Percentiles rank a stretch among this genome's conserved stretches.
phyloP scores from a whole-genome alignment of 1,140 invertebrate genomes.

The Eueides isabella region DNA sequence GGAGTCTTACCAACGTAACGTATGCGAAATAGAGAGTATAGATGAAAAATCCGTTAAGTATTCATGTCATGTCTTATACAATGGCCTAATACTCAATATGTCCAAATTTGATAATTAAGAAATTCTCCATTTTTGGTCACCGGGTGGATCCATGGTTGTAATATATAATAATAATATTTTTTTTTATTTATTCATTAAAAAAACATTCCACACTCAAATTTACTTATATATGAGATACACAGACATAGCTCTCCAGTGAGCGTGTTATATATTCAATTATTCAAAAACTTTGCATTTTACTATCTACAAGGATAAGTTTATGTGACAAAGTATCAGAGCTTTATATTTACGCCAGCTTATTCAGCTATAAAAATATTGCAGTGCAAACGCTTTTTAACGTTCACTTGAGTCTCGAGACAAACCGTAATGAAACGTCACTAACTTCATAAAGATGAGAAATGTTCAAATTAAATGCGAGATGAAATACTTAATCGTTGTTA shows the following conservation, averaged over 20 bases:
- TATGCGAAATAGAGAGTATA: too few species aligned
- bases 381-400: neutral
- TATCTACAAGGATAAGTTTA: neutral
- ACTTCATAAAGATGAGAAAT: slow-evolving; percentile 1
- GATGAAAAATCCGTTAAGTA: too few species aligned
- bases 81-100: too few species aligned
- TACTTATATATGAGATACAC: too few species aligned
- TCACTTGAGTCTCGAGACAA: neutral
- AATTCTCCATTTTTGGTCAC: too few species aligned
- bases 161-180: too few species aligned
- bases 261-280: slow-evolving; percentile 9
- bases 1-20: too few species aligned
- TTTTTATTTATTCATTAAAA: too few species aligned
- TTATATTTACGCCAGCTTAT: neutral
- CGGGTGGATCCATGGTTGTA: too few species aligned
- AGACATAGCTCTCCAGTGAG: neutral
- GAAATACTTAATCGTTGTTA: neutral
- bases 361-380: slow-evolving; percentile 2
- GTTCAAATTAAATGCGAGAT: slow-evolving; percentile 1
- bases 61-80: too few species aligned
- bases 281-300: slow-evolving; percentile 17
- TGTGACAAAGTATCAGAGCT: neutral
- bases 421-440: slow-evolving; percentile 3
- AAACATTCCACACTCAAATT: too few species aligned
- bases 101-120: too few species aligned